Evolutionary conservation across 1,140 invertebrate genomes (phyloP), one percentile per base, ranked within the genome.

Genomic region (Drosophila ohnishii): DNA sequence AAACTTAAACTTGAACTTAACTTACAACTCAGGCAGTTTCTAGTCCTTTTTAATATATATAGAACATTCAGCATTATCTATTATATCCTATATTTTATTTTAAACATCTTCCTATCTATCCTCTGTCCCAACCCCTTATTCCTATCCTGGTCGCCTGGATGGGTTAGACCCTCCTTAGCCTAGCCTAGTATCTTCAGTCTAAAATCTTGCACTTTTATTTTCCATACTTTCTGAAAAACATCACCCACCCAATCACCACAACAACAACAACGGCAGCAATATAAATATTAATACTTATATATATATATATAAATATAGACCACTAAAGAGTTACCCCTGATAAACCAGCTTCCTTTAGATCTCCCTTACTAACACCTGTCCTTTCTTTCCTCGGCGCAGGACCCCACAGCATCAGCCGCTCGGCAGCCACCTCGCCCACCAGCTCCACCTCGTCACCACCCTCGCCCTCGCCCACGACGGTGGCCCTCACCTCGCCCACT

Each of bases 381-480:
- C 58, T 58, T 78, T 78, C 40, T 78, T 16, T 78, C 59, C 48
- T 30, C 53, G 56, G 78, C 71, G 70, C 79, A 92, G 91, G 91
- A 82, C 69, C 89, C 30, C 91, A 90, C 74, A 90, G 78, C 78
- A 80, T 90, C 62, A 90, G 79, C 78, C 84, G 87, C 30, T 90
- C 91, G 34, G 85, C 88, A 65, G 86, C 90, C 70, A 90, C 87
- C 59, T 91, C 90, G 72, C 91, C 90, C 65, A 90, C 90, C 63
- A 90, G 86, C 78, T 91, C 90, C 77, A 90, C 88, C 80, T 91
- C 90, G 75, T 90, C 90, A 57, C 88, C 90, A 66, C 89, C 90
- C 13, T 91, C 90, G 60, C 90, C 42, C 42, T 45, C 90, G 55
- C 84, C 90, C 32, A 86, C 81, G 3, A 86, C 81, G 5, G 45